Base-by-base conservation (phyloP, 2,113 vertebrate genomes). In the Melozone crissalis region DNA sequence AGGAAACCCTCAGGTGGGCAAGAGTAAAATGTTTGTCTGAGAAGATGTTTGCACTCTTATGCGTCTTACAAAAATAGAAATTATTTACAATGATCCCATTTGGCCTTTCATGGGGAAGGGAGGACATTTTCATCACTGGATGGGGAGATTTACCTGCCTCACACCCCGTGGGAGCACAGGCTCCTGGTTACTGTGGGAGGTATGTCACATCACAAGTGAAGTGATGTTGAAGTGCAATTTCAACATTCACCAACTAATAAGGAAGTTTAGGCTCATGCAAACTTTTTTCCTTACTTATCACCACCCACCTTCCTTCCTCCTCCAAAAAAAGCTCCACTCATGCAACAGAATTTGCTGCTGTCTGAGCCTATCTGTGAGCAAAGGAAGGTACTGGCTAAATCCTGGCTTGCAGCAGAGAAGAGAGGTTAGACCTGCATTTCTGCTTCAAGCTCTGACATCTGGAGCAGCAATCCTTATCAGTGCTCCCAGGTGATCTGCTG, bases 81-180 rank as follows among this genome's bases (percentile, higher is more conserved):
- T 88, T 93, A 94, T 96, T 94, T 97, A 96, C 94, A 96, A 15
- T 86, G 91, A 82, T 95, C 84, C 84, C 92, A 75, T 95, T 96
- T 94, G 93, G 93, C 89, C 94, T 96, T 96, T 96, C 68, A 30
- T 65, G 92, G 84, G 87, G 87, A 81, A 77, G 75, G 82, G 87
- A 90, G 75, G 92, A 82, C 83, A n/a, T 74, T 84, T 77, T 83
- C 75, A 63, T 89, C 71, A 76, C 83, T 68, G 81, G 79, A 47
- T 28, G 69, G 94, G 72, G 91, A 94, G 79, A 59, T 47, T 66
- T 18, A 37, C 75, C 90, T 86, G 86, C 76, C 88, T 86, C 85
- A 15, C 37, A 44, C 3, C 5, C 71, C 10, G 2, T 1, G 35
- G 72, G 69, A 92, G 46, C 76, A 73, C 79, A 89, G 90, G 72